Conservation (phyloP, 2,888 invertebrate genomes). For the Lasiommata megera region DNA sequence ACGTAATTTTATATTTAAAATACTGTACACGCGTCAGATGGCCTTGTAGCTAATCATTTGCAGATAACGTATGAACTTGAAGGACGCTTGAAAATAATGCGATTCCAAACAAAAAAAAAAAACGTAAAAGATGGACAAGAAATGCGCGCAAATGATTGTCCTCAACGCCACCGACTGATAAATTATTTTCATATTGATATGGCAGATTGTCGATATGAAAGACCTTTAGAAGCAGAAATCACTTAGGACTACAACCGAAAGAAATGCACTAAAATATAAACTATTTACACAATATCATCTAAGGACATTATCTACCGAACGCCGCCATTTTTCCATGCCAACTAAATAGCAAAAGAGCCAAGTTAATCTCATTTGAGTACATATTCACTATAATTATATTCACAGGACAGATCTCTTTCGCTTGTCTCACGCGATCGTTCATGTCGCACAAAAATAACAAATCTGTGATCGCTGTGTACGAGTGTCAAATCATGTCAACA, state of each 20-base stretch:
- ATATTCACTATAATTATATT: conserved; percentile 55
- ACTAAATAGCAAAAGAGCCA: conserved; percentile 56
- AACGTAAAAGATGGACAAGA: conserved; percentile 29
- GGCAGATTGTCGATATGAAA: conserved; percentile 86
- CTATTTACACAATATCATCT: conserved; percentile 62
- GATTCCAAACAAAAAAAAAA: conserved; percentile 26
- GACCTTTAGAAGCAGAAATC: conserved; percentile 64
- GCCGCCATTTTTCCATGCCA: conserved; percentile 50
- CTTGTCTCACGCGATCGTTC: conserved; percentile 2
- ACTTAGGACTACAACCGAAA: conserved; percentile 61
- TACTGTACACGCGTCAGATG: conserved; percentile 85
- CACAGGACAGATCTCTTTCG: conserved; percentile 70
- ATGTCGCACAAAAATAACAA: background rate
- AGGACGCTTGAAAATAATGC: conserved; percentile 32
- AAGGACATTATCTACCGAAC: conserved; percentile 47
- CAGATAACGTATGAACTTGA: conserved; percentile 29
- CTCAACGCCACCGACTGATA: conserved; percentile 63
- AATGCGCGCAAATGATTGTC: conserved; percentile 58
- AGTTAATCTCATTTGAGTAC: conserved; percentile 78
- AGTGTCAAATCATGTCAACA: too few species aligned
- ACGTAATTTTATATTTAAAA: conserved; percentile 88
- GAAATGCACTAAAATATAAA: conserved; percentile 68
- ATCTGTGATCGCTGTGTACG: too few species aligned
- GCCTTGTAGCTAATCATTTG: conserved; percentile 67
- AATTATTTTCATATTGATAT: conserved; percentile 82